Base-by-base conservation (phyloP, 1,140 invertebrate genomes). In the Panulirus ornatus region DNA sequence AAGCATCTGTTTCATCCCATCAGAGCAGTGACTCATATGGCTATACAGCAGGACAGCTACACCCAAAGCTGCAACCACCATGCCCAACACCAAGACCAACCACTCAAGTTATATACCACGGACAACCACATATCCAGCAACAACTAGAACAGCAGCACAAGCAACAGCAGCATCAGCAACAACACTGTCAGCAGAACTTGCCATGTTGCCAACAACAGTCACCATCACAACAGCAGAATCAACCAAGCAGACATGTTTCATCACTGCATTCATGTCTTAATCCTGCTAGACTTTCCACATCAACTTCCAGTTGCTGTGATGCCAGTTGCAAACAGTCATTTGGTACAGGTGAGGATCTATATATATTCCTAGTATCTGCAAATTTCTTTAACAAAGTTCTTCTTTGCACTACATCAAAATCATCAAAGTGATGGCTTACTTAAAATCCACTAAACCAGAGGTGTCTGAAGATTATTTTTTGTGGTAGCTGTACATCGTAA, bases 91-190 rank as follows among this genome's bases (percentile, higher is more conserved):
- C 36, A 36, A 51, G 73, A 16, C 71, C 27, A 66, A 38, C 73
- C 16, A 78, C 85, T 14, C 85, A 88, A 51, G 85, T 88, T 30
- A 88, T 79, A 54, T 88, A 47, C 42, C 85, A 88, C 19, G 85
- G 85, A 9, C 85, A 88, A 38, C 85, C 85, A 34, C 85, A 88
- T n/a, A 30, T 88, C 9, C 85, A 88, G 36, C 73, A 81, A 54
- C 85, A 88, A 27, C 44, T 88, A 47, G 85, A 88, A 51, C 54
- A 79, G 42, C 38, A 87, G 44, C 54, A 79, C 42, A 34, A 87
- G 44, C 85, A 63, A 11, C 85, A 79, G 2, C 75, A 79, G 9
- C 51, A 70, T 8, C 54, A 79, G 6, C 85, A 79, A 42, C 75
- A 79, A 1, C 51, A 70, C 1, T 70, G 66, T 11, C 85, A 79